These are phyloP conservation scores for Petrosia ficiformis DNA, from an alignment of 37 sponge, comb jelly and placozoan genomes.

Conservation along the genomic window DNA sequence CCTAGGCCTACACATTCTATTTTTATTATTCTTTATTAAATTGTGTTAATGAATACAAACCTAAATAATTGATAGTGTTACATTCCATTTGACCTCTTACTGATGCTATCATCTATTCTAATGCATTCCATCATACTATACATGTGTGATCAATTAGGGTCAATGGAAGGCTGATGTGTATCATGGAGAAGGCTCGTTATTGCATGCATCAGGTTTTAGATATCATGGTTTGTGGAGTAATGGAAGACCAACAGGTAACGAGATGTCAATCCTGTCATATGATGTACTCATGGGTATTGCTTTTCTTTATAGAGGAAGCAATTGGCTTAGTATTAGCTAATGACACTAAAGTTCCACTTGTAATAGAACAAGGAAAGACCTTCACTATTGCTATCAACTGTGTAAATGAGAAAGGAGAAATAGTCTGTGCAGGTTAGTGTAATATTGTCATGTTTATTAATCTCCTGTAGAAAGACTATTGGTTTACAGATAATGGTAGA, in stretches of 20 bases:
- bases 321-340: not conserved
- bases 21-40: too few relatives aligned
- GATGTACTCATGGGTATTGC: not conserved
- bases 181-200: slow-evolving; percentile 71
- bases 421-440: slow-evolving; percentile 22
- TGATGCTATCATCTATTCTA: not conserved
- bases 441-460: not conserved
- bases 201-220: slow-evolving; percentile 56
- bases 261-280: not conserved
- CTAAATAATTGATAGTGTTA: too few relatives aligned
- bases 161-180: slow-evolving; percentile 66
- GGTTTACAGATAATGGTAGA: slow-evolving; percentile 50
- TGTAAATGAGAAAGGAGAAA: slow-evolving; percentile 34
- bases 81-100: not conserved
- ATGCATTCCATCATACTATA: not conserved
- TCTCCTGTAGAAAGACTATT: not conserved
- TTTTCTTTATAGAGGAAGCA: not conserved
- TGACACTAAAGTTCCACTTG: not conserved
- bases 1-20: too few relatives aligned
- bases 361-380: slow-evolving; percentile 47
- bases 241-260: slow-evolving; percentile 60
- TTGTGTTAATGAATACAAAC: too few relatives aligned
- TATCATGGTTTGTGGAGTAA: slow-evolving; percentile 67
- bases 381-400: slow-evolving; percentile 53
- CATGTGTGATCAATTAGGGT: slow-evolving; percentile 33